Evolutionary conservation across 1,140 invertebrate genomes (phyloP).

Genomic region (Vanessa tameamea): DNA sequence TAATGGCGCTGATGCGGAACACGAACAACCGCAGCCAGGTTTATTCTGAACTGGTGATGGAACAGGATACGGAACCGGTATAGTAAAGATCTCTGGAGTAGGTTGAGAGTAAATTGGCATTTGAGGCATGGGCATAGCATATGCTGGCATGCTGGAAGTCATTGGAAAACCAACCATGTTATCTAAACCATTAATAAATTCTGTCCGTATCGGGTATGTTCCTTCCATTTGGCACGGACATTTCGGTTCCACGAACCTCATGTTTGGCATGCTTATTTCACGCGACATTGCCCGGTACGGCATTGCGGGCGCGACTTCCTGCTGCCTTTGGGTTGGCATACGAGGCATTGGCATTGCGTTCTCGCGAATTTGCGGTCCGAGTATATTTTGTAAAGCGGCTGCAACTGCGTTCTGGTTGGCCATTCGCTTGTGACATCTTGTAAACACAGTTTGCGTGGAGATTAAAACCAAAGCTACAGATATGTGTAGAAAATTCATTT

Average conservation of each 20-base stretch:
- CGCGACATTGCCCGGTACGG: neutral
- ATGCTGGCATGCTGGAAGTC: neutral
- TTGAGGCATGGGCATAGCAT: constrained; percentile 8
- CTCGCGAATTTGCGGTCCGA: constrained; percentile 39
- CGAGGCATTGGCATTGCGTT: constrained; percentile 28
- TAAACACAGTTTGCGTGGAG: constrained; percentile 13
- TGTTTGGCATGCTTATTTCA: constrained; percentile 18
- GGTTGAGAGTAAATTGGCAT: constrained; percentile 1
- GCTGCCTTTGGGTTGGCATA: neutral
- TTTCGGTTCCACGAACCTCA: constrained; percentile 12
- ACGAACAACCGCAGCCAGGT: constrained; percentile 24
- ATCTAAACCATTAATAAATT: neutral
- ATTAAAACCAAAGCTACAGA: constrained; percentile 17
- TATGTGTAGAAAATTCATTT: constrained; percentile 26
- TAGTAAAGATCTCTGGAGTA: neutral
- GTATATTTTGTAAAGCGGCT: constrained; percentile 39
- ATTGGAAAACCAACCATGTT: constrained; percentile 17
- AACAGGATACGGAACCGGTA: constrained; percentile 5
- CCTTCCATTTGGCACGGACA: constrained; percentile 18
- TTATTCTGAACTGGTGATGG: constrained; percentile 29
- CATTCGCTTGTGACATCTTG: constrained; percentile 28
- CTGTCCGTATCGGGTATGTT: constrained; percentile 15
- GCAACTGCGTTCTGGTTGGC: constrained; percentile 31
- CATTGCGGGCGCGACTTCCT: constrained; percentile 1
- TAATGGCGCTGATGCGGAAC: constrained; percentile 33